Percentiles rank a stretch among this genome's conserved stretches.
Evolutionary conservation across 2,797 vertebrate genomes (phyloP).

Genomic region (Peromyscus melanophrys): DNA sequence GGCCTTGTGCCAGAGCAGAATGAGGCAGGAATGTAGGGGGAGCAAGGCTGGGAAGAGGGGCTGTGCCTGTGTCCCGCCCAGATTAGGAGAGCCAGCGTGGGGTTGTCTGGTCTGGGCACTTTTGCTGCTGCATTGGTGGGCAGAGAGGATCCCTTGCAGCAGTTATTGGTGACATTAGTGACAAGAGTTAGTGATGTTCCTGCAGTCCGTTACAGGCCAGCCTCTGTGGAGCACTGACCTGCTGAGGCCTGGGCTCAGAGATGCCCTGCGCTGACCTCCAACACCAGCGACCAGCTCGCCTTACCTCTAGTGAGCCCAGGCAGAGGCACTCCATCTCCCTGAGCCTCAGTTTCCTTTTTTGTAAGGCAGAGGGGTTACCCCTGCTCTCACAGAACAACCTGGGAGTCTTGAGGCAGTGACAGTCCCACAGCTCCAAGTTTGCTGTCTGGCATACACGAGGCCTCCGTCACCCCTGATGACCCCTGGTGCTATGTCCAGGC

Average conservation of each 20-base stretch:
- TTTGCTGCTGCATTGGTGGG: not conserved
- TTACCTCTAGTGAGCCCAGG: not conserved
- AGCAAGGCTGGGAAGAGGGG: not conserved
- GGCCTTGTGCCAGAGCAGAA: not conserved
- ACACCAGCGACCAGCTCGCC: not conserved
- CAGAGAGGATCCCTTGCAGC: not conserved
- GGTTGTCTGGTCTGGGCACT: not conserved
- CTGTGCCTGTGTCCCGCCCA: not conserved
- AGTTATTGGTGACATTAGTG: not conserved
- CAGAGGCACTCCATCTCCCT: not conserved
- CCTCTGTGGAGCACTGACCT: not conserved
- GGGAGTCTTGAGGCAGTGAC: not conserved
- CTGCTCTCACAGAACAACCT: not conserved
- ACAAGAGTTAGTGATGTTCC: not conserved
- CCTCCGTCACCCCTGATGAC: not conserved
- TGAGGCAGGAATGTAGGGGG: not conserved
- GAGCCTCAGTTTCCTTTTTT: conserved; percentile 62
- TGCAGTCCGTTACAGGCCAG: not conserved
- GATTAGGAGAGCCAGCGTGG: not conserved
- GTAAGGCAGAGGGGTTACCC: not conserved
- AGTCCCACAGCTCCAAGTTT: not conserved
- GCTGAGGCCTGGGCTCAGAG: not conserved
- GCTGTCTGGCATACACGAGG: not conserved
- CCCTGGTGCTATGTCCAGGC: not conserved
- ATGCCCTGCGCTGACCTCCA: not conserved